Percentiles rank a stretch among this genome's conserved stretches.
Conservation (phyloP, 2,888 invertebrate genomes). For the Drosophila macrothrix region DNA sequence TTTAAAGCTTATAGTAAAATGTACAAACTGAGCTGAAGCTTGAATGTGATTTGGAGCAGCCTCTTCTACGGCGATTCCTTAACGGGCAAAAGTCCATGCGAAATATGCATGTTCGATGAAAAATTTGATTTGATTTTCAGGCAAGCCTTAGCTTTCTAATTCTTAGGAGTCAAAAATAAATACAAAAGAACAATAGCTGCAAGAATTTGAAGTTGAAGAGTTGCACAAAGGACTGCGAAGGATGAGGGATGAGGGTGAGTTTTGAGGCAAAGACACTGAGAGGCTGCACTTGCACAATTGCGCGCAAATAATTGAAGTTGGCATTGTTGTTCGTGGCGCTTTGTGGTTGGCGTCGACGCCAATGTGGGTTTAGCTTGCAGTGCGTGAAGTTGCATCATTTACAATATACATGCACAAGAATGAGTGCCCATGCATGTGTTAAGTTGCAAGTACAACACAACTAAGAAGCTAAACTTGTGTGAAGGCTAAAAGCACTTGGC, state of each 20-base stretch:
- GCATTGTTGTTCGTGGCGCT: conserved; percentile 38
- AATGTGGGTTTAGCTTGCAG: conserved; percentile 29
- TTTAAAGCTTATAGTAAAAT: neutral
- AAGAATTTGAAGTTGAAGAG: neutral
- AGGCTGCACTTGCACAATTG: conserved; percentile 44
- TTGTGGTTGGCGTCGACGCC: conserved; percentile 45
- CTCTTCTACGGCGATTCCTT: neutral
- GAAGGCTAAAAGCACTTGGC: conserved; percentile 28
- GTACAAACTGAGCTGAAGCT: neutral
- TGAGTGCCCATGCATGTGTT: conserved; percentile 9
- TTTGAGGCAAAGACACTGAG: conserved; percentile 3
- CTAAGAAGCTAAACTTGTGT: conserved; percentile 12
- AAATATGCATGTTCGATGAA: neutral
- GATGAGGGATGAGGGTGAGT: too few relatives aligned
- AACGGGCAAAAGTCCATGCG: neutral
- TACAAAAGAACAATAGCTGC: neutral
- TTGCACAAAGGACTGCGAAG: neutral
- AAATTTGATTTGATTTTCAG: neutral
- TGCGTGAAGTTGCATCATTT: neutral
- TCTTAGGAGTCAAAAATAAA: neutral
- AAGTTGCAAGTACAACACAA: conserved; percentile 14
- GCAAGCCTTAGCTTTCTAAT: neutral
- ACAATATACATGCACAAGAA: neutral
- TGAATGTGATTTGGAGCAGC: neutral
- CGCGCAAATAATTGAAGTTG: conserved; percentile 56